Conservation (phyloP, 1,140 invertebrate species). For the Drosophila elegans region DNA sequence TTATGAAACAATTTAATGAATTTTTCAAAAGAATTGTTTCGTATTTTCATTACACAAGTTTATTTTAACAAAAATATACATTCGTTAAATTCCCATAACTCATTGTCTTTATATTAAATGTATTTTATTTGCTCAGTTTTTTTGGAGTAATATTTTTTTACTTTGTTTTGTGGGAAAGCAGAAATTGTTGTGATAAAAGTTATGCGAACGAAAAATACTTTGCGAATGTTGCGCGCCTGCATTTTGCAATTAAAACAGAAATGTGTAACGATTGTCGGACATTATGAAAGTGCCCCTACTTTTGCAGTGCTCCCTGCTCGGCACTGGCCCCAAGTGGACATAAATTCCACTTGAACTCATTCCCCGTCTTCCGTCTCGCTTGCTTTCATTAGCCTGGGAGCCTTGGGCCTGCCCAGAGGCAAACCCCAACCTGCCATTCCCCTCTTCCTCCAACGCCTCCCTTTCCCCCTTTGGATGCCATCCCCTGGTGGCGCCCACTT, state of each 20-base stretch:
- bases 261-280: constrained; percentile 31
- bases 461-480: not conserved
- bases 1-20: no score
- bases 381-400: constrained; percentile 35
- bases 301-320: not conserved
- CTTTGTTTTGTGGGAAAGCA: not conserved
- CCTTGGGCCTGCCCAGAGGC: constrained; percentile 3
- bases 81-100: not conserved
- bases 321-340: constrained; percentile 35
- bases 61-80: no score
- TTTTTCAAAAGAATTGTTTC: no score
- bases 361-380: constrained; percentile 23
- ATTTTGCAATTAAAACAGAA: constrained; percentile 40
- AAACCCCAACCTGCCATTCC: constrained; percentile 2
- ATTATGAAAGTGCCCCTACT: constrained; percentile 8
- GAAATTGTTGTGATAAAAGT: constrained; percentile 33
- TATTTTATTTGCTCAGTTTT: not conserved
- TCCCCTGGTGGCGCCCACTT: constrained; percentile 41
- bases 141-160: not conserved
- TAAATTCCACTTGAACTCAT: constrained; percentile 49
- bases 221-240: constrained; percentile 5
- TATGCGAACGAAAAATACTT: constrained; percentile 29
- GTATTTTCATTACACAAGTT: no score
- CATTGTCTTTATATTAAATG: not conserved
- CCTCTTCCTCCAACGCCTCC: not conserved